A percentile compares a stretch with the other conserved stretches of the same genome.
Evolutionary conservation across 1,140 invertebrate species (phyloP).

Genomic region (Tetramorium simillimum): DNA sequence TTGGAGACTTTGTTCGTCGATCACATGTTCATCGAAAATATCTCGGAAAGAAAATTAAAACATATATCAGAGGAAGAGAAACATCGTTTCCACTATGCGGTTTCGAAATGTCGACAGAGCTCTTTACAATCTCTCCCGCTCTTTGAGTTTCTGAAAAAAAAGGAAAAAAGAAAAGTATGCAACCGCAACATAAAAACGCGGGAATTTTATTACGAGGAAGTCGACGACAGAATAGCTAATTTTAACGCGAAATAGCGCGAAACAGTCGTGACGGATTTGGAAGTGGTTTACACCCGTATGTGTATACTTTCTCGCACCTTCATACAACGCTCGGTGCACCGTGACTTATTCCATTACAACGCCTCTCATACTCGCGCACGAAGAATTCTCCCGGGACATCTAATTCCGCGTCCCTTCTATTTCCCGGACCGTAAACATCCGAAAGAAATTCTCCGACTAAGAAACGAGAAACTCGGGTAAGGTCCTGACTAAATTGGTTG

Average conservation of each 20-base stretch:
- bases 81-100: not conserved
- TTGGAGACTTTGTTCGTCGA: not conserved
- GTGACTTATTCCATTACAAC: slow-evolving; percentile 41
- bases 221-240: slow-evolving; percentile 52
- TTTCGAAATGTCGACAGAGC: not conserved
- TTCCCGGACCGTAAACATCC: slow-evolving; percentile 71
- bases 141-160: not conserved
- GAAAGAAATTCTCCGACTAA: slow-evolving; percentile 63
- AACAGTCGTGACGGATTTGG: slow-evolving; percentile 17
- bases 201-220: slow-evolving; percentile 7
- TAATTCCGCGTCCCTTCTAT: slow-evolving; percentile 70
- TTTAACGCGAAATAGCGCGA: not conserved
- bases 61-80: not conserved
- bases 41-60: slow-evolving; percentile 27
- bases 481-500: slow-evolving; percentile 31
- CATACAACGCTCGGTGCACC: not conserved
- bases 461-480: slow-evolving; percentile 63
- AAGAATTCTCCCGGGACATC: slow-evolving; percentile 24
- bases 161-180: not conserved
- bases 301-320: slow-evolving; percentile 11
- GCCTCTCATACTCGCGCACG: slow-evolving; percentile 30
- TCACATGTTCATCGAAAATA: not conserved
- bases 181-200: not conserved
- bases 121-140: not conserved
- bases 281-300: slow-evolving; percentile 11